Base-by-base conservation (phyloP, 2,113 vertebrate genomes). In the Ochotona princeps region DNA sequence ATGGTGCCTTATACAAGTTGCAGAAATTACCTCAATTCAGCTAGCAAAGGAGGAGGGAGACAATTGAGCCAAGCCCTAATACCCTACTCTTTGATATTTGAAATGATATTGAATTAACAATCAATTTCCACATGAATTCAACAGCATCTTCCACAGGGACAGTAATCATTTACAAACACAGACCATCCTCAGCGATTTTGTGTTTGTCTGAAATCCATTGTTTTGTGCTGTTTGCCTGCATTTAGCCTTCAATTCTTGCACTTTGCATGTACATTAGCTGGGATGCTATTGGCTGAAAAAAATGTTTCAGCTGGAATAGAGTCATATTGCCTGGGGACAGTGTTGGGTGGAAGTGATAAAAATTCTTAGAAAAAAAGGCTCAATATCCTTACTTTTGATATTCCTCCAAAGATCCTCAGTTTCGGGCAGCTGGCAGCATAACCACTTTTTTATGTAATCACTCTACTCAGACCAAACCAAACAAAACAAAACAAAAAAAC, bases 321-420 rank as follows among this genome's bases (percentile, higher is more conserved):
- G 90, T 96, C 81, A 89, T 26, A 94, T 26, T 30, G 25, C 0
- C 0, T 57, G 7, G 65, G 66, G 78, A 78, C 60, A 2, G 5
- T 95, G 96, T 95, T 47, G 7, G 90, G 97, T 47, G 7, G 90
- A 97, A 95, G 90, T 38, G 57, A 47, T 87, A 95, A 94, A 79
- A 85, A 67, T 87, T 94, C 87, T 73, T 93, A 57, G 92, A 72
- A 30, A 66, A 73, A 79, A 38, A 87, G 81, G 57, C 91, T 92
- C 80, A 94, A 51, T 47, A 73, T 89, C 54, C 61, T 97, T 72
- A 93, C 81, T 73, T 95, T 93, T 97, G 95, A 96, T 47, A 78
- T 21, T 84, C 32, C 73, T 97, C 91, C 95, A 96, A 96, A 94
- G 82, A 95, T 89, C 81, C 72, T 92, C 95, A 90, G 49, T 95